Evolutionary conservation across 2,797 vertebrate species (phyloP).

Genomic region (Myiothlypis chrysogaster): DNA sequence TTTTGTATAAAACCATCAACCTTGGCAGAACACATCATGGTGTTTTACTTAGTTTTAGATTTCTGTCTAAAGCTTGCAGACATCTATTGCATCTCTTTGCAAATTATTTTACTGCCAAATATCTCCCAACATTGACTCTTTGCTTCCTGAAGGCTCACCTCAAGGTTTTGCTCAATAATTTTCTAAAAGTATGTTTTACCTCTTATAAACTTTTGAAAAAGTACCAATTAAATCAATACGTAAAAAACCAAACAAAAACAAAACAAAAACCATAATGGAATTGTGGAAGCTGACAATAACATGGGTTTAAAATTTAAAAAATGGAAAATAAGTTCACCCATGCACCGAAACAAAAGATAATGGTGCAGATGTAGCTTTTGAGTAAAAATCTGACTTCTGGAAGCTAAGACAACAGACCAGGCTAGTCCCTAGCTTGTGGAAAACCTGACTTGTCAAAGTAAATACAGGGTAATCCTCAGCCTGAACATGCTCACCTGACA

Average conservation of each 20-base stretch:
- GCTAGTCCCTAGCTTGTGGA: not conserved
- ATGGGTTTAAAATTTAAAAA: not conserved
- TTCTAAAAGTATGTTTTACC: not conserved
- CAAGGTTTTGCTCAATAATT: not conserved
- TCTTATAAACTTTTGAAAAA: not conserved
- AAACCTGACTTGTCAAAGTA: not conserved
- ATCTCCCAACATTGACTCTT: fast-evolving
- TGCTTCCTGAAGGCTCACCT: not conserved
- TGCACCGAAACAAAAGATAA: not conserved
- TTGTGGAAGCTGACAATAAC: not conserved
- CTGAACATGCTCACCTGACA: not conserved
- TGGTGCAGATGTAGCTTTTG: not conserved
- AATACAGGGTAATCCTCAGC: not conserved
- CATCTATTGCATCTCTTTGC: not conserved
- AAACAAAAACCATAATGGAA: not conserved
- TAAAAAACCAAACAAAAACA: not conserved
- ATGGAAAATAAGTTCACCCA: not conserved
- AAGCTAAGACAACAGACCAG: not conserved
- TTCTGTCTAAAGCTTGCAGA: not conserved
- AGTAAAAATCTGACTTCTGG: not conserved
- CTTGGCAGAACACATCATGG: not conserved
- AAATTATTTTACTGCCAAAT: not conserved
- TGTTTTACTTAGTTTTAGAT: not conserved
- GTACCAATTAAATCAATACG: not conserved
- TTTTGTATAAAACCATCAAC: not conserved